These are phyloP conservation scores for Procambarus virginalis DNA, from an alignment of 1,140 invertebrate species.

Conservation along the genomic window DNA sequence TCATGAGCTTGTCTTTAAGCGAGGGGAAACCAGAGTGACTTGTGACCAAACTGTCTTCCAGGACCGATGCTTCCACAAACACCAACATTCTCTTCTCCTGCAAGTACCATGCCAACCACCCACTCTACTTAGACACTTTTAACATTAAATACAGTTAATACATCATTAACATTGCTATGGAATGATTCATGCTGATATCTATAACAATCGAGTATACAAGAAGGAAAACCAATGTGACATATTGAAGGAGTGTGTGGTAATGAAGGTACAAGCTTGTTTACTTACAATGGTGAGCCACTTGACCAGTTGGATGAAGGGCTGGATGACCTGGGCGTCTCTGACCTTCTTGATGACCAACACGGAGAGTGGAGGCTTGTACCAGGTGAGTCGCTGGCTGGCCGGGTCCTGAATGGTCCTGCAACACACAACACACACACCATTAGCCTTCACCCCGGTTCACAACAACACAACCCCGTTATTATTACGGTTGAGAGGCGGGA, in stretches of 20 bases:
- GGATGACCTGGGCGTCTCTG: slow-evolving; percentile 89
- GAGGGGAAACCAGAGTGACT: slow-evolving; percentile 82
- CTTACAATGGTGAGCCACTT: slow-evolving; percentile 93
- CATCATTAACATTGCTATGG: background rate
- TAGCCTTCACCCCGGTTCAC: no score
- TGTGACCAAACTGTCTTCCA: slow-evolving; percentile 86
- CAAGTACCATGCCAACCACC: slow-evolving; percentile 63
- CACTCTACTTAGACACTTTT: no score
- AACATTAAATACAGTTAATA: background rate
- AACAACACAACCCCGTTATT: no score
- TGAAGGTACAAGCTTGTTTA: slow-evolving; percentile 25
- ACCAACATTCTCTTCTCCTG: slow-evolving; percentile 96
- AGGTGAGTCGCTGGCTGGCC: slow-evolving; percentile 94
- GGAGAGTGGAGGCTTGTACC: slow-evolving; percentile 95
- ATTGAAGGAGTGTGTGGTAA: no score
- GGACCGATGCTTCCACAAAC: slow-evolving; percentile 91
- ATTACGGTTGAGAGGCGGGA: no score
- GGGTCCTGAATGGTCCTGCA: slow-evolving; percentile 97
- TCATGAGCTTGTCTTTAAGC: slow-evolving; percentile 89
- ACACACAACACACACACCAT: background rate
- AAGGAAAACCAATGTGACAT: no score
- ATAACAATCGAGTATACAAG: no score
- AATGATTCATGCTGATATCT: background rate
- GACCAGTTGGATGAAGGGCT: slow-evolving; percentile 94
- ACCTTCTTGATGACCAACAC: slow-evolving; percentile 98